Evolutionary conservation across 1,140 invertebrate genomes (phyloP), one percentile per base, ranked within the genome.

Genomic region (Branchinecta lynchi): DNA sequence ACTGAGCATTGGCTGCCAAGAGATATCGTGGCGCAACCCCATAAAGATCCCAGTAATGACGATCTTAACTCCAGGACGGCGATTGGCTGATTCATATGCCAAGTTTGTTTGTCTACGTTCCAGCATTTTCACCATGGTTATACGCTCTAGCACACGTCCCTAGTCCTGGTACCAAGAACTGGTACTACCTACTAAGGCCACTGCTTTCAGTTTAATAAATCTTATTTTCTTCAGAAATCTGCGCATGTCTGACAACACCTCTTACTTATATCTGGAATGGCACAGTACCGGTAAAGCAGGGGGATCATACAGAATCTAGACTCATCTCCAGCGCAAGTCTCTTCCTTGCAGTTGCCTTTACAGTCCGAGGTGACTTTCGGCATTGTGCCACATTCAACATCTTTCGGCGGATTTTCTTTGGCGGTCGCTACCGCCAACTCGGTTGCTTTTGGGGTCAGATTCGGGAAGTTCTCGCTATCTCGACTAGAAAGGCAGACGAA

Each of bases 231-330:
- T 12, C 12, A 12, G 6, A 15, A 60, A 60, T 60, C 17, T 12
- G 51, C 12, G 51, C 83, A 84, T 0, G 81, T 77, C 72, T 80
- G 79, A 70, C 84, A 85, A 72, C 84, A 85, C 10, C 80, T 77
- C 71, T 78, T 78, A 45, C 78, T 79, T 71, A 84, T 86, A 0
- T 76, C 80, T 3, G 80, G 79, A 65, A 85, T 74, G 0, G 76
- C 73, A 73, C 85, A 86, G 74, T 84, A 83, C 9, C 80, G 71
- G 44, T 78, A 66, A 73, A 77, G 74, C 15, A 80, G 78, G 1
- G 74, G 70, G 7, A 80, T 71, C 60, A 78, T 77, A 43, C 82
- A 83, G 70, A 80, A 80, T 60, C 74, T 73, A n/a, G 79, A 82
- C 20, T 77, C 75, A 72, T 84, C 82, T 21, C 73, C 72, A 8